A percentile compares a stretch with the other conserved stretches of the same genome.
phyloP scores from a whole-genome alignment of 30 jellyfish, hydroid and myxozoan genomes.

The Pelagia noctiluca region DNA sequence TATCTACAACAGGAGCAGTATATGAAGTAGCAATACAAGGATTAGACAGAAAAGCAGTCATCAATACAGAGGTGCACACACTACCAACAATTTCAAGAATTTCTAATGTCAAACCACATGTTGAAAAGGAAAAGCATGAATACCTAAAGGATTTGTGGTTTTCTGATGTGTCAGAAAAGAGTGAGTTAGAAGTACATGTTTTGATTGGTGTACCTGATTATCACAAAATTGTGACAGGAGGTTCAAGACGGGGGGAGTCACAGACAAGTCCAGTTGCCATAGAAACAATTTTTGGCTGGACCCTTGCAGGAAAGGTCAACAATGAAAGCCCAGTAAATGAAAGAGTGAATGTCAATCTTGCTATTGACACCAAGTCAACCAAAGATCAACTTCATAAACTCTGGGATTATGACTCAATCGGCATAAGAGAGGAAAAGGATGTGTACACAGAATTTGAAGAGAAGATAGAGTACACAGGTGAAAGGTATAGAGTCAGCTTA shows the following conservation, averaged over 20 bases:
- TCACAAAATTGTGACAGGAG: constrained; percentile 26
- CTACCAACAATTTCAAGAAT: constrained; percentile 25
- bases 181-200: constrained; percentile 22
- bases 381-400: constrained; percentile 2
- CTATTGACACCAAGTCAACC: neutral
- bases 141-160: constrained; percentile 29
- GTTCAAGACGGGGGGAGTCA: constrained; percentile 35
- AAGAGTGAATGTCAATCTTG: constrained; percentile 9
- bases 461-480: constrained; percentile 15
- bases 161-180: constrained; percentile 42
- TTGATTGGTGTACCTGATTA: constrained; percentile 25
- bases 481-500: constrained; percentile 42
- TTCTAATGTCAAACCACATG: constrained; percentile 45
- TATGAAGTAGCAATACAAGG: constrained; percentile 5
- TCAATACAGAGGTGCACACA: constrained; percentile 52
- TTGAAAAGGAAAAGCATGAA: neutral
- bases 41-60: constrained; percentile 30
- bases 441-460: constrained; percentile 32
- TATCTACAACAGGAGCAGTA: constrained; percentile 27
- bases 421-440: constrained; percentile 25
- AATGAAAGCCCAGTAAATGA: neutral
- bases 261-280: constrained; percentile 29
- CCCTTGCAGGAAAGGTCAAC: constrained; percentile 32
- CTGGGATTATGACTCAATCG: constrained; percentile 55
- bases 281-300: constrained; percentile 43